These are phyloP conservation scores for Chloroclysta siterata DNA, from an alignment of 2,888 invertebrate genomes.

Conservation along the genomic window DNA sequence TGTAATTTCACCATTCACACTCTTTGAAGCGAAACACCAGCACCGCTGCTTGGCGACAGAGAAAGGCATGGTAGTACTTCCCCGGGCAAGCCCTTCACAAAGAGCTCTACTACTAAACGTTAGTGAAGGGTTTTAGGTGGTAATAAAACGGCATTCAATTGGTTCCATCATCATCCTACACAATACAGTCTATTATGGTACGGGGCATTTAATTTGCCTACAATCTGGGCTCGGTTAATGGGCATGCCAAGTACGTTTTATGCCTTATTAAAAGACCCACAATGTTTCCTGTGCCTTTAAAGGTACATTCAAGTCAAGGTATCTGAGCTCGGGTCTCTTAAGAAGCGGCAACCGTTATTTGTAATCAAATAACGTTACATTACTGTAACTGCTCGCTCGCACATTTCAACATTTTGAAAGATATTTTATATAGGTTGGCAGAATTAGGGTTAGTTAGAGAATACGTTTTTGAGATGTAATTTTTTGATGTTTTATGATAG, in stretches of 20 bases:
- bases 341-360: background rate
- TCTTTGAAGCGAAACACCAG: no score
- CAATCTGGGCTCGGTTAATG: slow-evolving; percentile 1
- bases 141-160: slow-evolving; percentile 1
- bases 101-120: no score
- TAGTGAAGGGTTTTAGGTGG: background rate
- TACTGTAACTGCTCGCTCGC: background rate
- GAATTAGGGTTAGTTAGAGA: no score
- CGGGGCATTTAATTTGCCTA: slow-evolving; percentile 6
- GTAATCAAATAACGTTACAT: background rate
- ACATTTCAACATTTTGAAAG: no score
- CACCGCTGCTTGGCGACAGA: no score
- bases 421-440: no score
- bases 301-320: slow-evolving; percentile 9
- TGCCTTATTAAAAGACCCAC: slow-evolving; percentile 4
- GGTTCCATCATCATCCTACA: slow-evolving; percentile 10
- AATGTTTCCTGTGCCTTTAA: slow-evolving; percentile 11
- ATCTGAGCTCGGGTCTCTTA: background rate
- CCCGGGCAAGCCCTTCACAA: no score
- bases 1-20: no score
- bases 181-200: slow-evolving; percentile 3
- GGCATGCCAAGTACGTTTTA: slow-evolving; percentile 5
- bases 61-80: no score
- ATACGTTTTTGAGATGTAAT: no score
- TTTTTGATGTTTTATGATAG: no score